A percentile compares a stretch with the other conserved stretches of the same genome.
Conservation (phyloP, 2,888 invertebrate genomes). For the Pterostichus madidus region DNA sequence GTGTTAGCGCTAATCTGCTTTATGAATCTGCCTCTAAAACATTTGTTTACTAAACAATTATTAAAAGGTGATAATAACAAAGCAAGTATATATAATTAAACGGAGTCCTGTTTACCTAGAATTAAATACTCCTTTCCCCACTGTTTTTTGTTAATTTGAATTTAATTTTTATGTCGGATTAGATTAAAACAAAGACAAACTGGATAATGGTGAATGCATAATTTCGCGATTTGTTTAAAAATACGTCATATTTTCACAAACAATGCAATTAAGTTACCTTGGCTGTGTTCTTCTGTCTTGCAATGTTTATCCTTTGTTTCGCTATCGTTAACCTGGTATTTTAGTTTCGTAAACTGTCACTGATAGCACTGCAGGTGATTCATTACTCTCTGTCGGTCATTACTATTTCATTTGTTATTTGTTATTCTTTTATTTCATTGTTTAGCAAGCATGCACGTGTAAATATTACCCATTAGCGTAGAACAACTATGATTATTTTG, state of each 20-base stretch:
- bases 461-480: conserved; percentile 20
- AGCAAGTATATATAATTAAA: not conserved
- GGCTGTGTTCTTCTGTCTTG: conserved; percentile 40
- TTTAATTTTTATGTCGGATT: conserved; percentile 32
- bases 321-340: conserved; percentile 58
- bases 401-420: conserved; percentile 37
- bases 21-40: no score
- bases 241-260: conserved; percentile 51
- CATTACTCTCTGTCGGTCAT: conserved; percentile 55
- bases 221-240: conserved; percentile 45
- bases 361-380: conserved; percentile 50
- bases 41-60: conserved; percentile 9
- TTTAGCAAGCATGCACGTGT: conserved; percentile 22
- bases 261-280: conserved; percentile 57
- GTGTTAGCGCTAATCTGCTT: no score
- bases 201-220: conserved; percentile 45
- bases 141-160: conserved; percentile 19
- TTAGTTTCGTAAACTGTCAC: conserved; percentile 61
- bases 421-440: conserved; percentile 43
- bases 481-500: not conserved
- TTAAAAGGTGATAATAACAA: not conserved
- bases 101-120: not conserved
- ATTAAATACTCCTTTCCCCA: not conserved
- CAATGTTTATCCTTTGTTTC: conserved; percentile 44
- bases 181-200: conserved; percentile 34